Conservation (phyloP, 2,113 vertebrate species). For the Chroicocephalus ridibundus region DNA sequence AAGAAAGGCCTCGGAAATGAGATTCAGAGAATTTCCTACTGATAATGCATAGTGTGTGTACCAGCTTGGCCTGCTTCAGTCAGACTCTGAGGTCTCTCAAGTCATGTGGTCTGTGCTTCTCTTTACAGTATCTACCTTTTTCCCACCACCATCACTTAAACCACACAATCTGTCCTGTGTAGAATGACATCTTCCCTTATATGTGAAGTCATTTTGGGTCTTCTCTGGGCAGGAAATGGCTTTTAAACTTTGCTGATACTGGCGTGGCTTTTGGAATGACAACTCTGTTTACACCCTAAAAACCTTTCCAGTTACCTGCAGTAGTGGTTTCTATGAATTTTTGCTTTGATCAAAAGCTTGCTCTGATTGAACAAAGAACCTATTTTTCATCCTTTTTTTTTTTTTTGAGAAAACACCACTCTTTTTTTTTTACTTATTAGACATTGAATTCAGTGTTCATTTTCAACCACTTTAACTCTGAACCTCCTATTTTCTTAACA, state of each 20-base stretch:
- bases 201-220: background rate
- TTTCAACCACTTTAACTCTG: background rate
- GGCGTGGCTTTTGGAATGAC: background rate
- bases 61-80: background rate
- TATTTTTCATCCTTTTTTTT: rapidly evolving
- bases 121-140: background rate
- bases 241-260: background rate
- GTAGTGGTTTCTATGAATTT: background rate
- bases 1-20: constrained; percentile 55
- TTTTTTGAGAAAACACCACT: background rate
- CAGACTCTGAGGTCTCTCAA: background rate
- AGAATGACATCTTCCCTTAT: background rate
- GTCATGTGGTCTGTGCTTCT: background rate
- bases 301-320: background rate
- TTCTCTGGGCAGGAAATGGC: background rate
- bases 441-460: background rate
- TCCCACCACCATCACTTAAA: background rate
- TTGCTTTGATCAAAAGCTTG: background rate
- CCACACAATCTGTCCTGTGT: background rate
- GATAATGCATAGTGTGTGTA: background rate
- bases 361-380: background rate
- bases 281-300: background rate
- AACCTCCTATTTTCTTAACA: background rate
- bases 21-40: constrained; percentile 51
- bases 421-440: background rate